Evolutionary conservation across 2,888 invertebrate genomes (phyloP), one percentile per base, ranked within the genome.

Genomic region (Chaetogeoica ovagalla): DNA sequence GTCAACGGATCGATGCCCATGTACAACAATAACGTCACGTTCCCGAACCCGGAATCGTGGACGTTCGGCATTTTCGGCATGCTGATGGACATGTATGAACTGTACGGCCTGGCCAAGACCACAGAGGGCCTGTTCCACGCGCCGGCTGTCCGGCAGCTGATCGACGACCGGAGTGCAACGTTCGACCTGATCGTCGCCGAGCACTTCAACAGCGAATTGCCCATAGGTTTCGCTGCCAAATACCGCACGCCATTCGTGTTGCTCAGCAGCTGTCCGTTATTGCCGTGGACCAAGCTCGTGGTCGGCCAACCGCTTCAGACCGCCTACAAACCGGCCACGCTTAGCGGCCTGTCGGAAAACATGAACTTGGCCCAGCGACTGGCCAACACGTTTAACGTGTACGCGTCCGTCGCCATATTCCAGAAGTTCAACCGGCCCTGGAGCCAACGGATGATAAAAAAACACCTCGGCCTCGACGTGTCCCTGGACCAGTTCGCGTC

Each of bases 291-390:
- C 17, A 62, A 65, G 6, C 79, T 82, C 13, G 66, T 83, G 5
- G 76, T 83, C 11, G 84, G 83, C 1, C 83, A 83, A 48, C 83
- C 84, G 11, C 83, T 83, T 15, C 82, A 83, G 30, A 83, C 83
- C 1, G 69, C 83, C 2, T 84, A 83, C 82, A 76, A 83, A 9
- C 83, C 83, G 13, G 82, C 81, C 71, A 76, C 73, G 59, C 82
- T 83, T 17, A 66, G 82, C 23, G 82, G 82, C 19, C 73, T 73
- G 62, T 55, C 82, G 52, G 74, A 75, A 11, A 66, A 70, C 23
- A 83, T 89, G 88, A 83, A 83, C 60, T 87, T 89, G 37, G 70
- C 83, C 0, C 84, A 86, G 39, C 86, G 89, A 52, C 43, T 89
- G 0, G 85, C 85, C 59, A 91, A 91, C 84, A 85, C 43, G 21